phyloP scores from a whole-genome alignment of 1,140 invertebrate genomes.

The Hypsibius dujardini region DNA sequence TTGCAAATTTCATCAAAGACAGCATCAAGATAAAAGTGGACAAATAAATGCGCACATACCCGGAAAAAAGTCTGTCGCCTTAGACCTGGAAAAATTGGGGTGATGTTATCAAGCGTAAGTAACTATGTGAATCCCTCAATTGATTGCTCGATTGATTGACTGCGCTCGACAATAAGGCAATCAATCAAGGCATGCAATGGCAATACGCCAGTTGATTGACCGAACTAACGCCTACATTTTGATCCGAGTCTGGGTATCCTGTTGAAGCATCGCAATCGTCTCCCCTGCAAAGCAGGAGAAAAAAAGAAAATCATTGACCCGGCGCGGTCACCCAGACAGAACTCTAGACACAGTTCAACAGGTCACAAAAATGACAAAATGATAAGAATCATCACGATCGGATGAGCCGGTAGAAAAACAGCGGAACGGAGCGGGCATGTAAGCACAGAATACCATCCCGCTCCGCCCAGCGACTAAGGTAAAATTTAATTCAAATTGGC shows the following conservation, averaged over 20 bases:
- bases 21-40: slow-evolving; percentile 11
- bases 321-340: neutral
- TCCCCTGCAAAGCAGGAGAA: slow-evolving; percentile 35
- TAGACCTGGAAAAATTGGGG: slow-evolving; percentile 40
- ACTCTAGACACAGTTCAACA: neutral
- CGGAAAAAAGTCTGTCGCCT: slow-evolving; percentile 91
- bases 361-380: neutral
- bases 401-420: neutral
- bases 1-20: slow-evolving; percentile 20
- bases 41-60: slow-evolving; percentile 44
- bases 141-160: slow-evolving; percentile 1
- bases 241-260: slow-evolving; percentile 77
- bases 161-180: neutral
- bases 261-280: slow-evolving; percentile 86
- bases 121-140: no score
- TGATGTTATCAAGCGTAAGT: no score
- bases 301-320: no score
- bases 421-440: neutral
- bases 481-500: no score
- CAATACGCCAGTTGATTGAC: no score
- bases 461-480: neutral
- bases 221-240: slow-evolving; percentile 68
- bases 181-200: neutral
- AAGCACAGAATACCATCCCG: neutral
- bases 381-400: neutral